These are phyloP conservation scores for Mesorhabditis spiculigera DNA, from an alignment of 2,888 invertebrate species.

Conservation along the genomic window DNA sequence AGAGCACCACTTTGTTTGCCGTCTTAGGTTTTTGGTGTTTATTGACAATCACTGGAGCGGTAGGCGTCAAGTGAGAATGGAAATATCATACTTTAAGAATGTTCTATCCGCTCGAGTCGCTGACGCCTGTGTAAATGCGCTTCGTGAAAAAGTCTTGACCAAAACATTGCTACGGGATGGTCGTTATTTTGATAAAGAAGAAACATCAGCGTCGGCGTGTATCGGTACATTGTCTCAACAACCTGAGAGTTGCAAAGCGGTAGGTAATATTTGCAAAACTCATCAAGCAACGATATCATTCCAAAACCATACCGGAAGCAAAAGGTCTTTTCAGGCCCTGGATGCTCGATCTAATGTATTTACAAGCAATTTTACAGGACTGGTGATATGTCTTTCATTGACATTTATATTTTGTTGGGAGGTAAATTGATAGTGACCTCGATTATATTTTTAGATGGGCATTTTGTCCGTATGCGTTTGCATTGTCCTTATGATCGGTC, in stretches of 20 bases:
- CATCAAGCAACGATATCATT: no score
- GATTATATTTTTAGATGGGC: not conserved
- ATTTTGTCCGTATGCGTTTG: slow-evolving; percentile 22
- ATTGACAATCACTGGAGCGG: not conserved
- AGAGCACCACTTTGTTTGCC: not conserved
- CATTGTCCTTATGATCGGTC: slow-evolving; percentile 18
- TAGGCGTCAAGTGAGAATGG: not conserved
- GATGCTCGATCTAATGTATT: slow-evolving; percentile 9
- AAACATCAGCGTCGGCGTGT: slow-evolving; percentile 21
- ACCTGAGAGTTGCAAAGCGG: slow-evolving; percentile 22
- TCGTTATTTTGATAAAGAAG: slow-evolving; percentile 24
- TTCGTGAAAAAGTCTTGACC: not conserved
- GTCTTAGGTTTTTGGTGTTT: not conserved
- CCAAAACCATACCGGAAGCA: no score
- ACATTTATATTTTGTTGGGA: slow-evolving; percentile 33
- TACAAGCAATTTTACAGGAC: slow-evolving; percentile 6
- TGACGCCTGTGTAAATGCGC: slow-evolving; percentile 4
- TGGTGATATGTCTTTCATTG: slow-evolving; percentile 23
- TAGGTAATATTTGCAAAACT: slow-evolving; percentile 9
- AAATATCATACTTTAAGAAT: not conserved
- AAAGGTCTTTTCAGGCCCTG: slow-evolving; percentile 6
- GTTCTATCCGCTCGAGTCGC: not conserved
- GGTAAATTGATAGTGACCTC: slow-evolving; percentile 10
- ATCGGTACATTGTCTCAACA: slow-evolving; percentile 22
- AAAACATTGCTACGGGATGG: slow-evolving; percentile 1